Percentiles rank a stretch among this genome's conserved stretches.
phyloP scores from a whole-genome alignment of 2,888 invertebrate genomes.

The Limnephilus auricula region DNA sequence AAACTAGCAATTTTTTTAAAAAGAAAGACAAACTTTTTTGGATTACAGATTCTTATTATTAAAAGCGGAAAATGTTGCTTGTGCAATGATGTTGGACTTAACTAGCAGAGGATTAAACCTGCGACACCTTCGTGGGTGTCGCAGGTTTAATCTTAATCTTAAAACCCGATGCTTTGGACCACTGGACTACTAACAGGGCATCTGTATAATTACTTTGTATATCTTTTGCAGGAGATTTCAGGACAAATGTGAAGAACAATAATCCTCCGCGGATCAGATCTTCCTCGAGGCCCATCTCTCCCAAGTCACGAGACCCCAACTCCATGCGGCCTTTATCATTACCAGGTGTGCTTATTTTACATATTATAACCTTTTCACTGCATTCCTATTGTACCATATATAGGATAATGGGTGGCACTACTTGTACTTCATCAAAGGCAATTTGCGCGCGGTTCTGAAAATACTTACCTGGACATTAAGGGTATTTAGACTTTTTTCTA shows the following conservation, averaged over 20 bases:
- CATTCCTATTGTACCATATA: too few species aligned
- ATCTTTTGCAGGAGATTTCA: slow-evolving; percentile 61
- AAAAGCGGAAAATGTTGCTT: neutral
- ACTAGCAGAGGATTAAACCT: too few species aligned
- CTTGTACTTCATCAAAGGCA: too few species aligned
- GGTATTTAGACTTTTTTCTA: too few species aligned
- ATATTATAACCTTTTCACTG: neutral
- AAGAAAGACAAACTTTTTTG: too few species aligned
- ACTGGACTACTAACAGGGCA: neutral
- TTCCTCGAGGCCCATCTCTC: slow-evolving; percentile 63
- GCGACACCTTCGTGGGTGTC: too few species aligned
- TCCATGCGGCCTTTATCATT: slow-evolving; percentile 63
- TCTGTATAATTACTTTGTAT: neutral
- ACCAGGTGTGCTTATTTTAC: slow-evolving; percentile 55
- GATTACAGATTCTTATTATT: neutral
- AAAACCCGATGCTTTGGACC: neutral
- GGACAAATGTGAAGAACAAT: slow-evolving; percentile 64
- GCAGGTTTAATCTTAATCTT: too few species aligned
- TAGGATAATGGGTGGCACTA: too few species aligned
- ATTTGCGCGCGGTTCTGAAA: too few species aligned
- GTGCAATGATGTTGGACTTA: neutral
- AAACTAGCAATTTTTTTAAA: too few species aligned
- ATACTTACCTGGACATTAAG: too few species aligned
- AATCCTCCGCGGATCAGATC: slow-evolving; percentile 60
- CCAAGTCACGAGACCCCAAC: slow-evolving; percentile 59